These are phyloP conservation scores for Podargus strigoides DNA, from an alignment of 2,797 vertebrate genomes.

Conservation along the genomic window DNA sequence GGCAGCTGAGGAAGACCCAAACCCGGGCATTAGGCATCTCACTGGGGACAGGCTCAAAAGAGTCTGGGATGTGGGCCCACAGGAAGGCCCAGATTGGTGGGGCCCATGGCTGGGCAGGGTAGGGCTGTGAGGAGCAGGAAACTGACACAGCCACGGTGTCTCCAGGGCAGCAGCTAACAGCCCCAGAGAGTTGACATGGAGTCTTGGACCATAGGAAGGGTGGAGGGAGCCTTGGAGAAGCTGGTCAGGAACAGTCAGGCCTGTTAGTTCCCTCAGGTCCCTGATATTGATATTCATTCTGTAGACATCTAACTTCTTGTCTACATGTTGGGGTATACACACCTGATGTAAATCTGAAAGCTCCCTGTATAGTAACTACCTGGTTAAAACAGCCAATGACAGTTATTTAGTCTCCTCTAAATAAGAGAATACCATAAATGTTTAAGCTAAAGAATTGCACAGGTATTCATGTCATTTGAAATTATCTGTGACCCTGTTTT, in stretches of 20 bases:
- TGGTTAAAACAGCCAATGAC: background rate
- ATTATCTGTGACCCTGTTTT: background rate
- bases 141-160: fast-evolving
- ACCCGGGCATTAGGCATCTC: fast-evolving
- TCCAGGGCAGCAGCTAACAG: fast-evolving
- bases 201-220: background rate
- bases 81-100: background rate
- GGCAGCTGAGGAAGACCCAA: background rate
- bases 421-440: background rate
- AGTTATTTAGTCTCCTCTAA: background rate
- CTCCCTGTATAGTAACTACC: background rate
- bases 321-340: fast-evolving
- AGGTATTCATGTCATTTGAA: background rate
- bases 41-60: fast-evolving
- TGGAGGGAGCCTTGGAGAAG: fast-evolving
- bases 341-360: background rate
- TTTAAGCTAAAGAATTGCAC: background rate
- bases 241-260: background rate
- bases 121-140: background rate
- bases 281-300: background rate
- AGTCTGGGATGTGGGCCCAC: fast-evolving
- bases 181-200: fast-evolving
- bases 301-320: background rate
- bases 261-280: too few relatives aligned
- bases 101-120: fast-evolving